A percentile compares a stretch with the other conserved stretches of the same genome.
Evolutionary conservation across 2,113 vertebrate genomes (phyloP).

Genomic region (Solenodon paradoxus): DNA sequence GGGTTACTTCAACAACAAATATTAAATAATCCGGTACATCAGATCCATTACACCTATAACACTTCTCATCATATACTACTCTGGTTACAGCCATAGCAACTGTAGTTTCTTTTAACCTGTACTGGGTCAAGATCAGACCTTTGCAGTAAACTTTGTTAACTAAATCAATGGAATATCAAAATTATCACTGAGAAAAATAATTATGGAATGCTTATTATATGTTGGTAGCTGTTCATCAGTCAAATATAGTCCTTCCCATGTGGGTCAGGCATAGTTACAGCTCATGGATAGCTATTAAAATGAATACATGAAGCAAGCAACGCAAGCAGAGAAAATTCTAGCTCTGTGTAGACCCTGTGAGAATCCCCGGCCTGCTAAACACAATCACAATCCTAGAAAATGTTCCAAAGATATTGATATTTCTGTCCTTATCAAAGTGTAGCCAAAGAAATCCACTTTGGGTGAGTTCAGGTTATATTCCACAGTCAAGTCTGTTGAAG

Average conservation of each 20-base stretch:
- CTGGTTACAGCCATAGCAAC: neutral
- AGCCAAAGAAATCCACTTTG: neutral
- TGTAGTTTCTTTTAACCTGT: neutral
- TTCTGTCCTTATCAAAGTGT: neutral
- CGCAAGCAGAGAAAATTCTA: neutral
- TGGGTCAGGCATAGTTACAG: neutral
- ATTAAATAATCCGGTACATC: neutral
- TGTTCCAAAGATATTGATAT: neutral
- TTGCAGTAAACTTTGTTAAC: neutral
- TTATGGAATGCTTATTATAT: neutral
- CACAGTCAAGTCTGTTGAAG: neutral
- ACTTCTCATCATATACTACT: neutral
- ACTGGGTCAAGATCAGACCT: neutral
- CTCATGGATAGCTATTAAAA: neutral
- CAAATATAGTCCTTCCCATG: neutral
- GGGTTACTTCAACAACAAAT: neutral
- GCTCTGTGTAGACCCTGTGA: neutral
- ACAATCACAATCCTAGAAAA: neutral
- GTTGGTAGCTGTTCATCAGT: neutral
- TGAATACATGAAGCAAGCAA: neutral
- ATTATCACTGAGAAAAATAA: neutral
- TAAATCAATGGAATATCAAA: neutral
- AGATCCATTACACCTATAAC: neutral
- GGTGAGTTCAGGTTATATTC: neutral
- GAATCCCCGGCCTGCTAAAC: too few relatives aligned